phyloP scores from a whole-genome alignment of 1,140 invertebrate genomes.

The Heliothis virescens region DNA sequence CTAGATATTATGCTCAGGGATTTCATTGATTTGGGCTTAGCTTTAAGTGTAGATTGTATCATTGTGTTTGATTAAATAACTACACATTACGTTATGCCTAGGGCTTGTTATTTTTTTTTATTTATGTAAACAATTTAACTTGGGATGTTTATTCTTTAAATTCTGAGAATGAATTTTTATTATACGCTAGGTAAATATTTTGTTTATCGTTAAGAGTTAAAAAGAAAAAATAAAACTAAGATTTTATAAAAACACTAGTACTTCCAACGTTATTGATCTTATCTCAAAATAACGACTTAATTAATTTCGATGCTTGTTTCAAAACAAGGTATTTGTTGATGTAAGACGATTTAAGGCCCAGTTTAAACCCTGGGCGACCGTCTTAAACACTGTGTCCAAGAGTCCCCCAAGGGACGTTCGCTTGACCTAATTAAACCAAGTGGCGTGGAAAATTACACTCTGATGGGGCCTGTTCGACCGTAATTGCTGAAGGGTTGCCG shows the following conservation, averaged over 20 bases:
- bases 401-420: slow-evolving; percentile 61
- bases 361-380: slow-evolving; percentile 47
- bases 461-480: slow-evolving; percentile 61
- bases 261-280: too few species aligned
- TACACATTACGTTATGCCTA: too few species aligned
- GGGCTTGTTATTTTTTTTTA: too few species aligned
- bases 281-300: background rate
- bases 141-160: too few species aligned
- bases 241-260: background rate
- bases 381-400: slow-evolving; percentile 57
- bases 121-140: too few species aligned
- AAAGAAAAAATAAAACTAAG: background rate
- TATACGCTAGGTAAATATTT: background rate
- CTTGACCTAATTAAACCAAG: slow-evolving; percentile 78
- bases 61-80: too few species aligned
- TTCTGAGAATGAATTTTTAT: too few species aligned
- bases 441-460: slow-evolving; percentile 77
- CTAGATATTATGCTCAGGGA: background rate
- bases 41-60: too few species aligned
- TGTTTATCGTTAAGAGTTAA: background rate
- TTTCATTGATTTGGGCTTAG: background rate
- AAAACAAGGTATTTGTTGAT: slow-evolving; percentile 24
- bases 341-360: slow-evolving; percentile 38
- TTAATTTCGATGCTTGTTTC: background rate
- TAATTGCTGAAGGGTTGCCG: slow-evolving; percentile 69